A percentile compares a stretch with the other conserved stretches of the same genome.
phyloP scores from a whole-genome alignment of 2,113 vertebrate genomes.

The Chionodraco myersi region DNA sequence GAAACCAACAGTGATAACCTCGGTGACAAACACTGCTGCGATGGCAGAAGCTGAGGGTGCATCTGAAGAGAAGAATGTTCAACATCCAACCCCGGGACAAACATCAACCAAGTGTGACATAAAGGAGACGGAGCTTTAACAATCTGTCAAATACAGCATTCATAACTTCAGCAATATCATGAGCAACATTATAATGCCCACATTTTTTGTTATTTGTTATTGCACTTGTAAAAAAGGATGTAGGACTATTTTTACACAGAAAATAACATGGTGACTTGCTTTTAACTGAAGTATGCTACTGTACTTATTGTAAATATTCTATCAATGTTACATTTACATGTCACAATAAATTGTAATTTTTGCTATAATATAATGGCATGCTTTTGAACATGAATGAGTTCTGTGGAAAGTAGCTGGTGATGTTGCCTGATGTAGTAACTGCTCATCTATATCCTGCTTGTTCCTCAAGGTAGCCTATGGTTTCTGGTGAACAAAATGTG shows the following conservation, averaged over 20 bases:
- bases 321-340: conserved; percentile 16
- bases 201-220: neutral
- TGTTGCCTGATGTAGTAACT: neutral
- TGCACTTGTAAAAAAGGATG: neutral
- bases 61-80: conserved; percentile 7
- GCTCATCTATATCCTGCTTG: neutral
- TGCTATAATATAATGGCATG: conserved; percentile 1
- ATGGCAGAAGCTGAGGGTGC: neutral
- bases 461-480: neutral
- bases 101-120: conserved; percentile 17
- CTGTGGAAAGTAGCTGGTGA: neutral
- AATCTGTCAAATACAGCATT: neutral
- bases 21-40: conserved; percentile 23
- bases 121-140: conserved; percentile 80
- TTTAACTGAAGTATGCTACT: neutral
- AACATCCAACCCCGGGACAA: conserved; percentile 18
- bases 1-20: conserved; percentile 54
- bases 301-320: neutral
- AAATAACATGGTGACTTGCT: conserved; percentile 10
- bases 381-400: conserved; percentile 3
- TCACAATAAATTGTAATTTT: conserved; percentile 60
- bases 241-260: conserved; percentile 8
- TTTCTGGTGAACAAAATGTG: neutral
- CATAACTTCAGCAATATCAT: neutral
- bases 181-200: neutral